A percentile compares a stretch with the other conserved stretches of the same genome.
These are phyloP conservation scores for Chaenocephalus aceratus DNA, from an alignment of 2,113 vertebrate genomes.

Conservation along the genomic window DNA sequence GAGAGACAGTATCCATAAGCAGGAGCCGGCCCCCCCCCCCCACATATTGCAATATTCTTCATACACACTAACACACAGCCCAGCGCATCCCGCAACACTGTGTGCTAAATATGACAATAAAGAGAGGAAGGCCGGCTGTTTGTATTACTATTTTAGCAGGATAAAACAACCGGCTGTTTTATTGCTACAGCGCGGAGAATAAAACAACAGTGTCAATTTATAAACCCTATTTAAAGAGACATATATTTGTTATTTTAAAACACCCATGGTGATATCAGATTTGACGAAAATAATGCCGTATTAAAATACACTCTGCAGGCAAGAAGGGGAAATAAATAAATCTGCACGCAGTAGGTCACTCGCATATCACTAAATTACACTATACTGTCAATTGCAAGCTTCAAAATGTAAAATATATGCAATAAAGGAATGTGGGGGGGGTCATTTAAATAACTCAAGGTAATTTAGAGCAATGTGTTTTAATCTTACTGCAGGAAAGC, in stretches of 20 bases:
- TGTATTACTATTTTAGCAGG: conserved; percentile 76
- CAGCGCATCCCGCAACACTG: conserved; percentile 59
- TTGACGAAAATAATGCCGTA: conserved; percentile 62
- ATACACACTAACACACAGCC: conserved; percentile 75
- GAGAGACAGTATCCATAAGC: conserved; percentile 84
- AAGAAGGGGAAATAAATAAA: conserved; percentile 60
- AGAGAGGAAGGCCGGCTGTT: conserved; percentile 62
- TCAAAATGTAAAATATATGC: conserved; percentile 71
- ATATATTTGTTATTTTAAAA: conserved; percentile 74
- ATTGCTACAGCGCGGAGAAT: conserved; percentile 63
- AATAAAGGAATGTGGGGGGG: conserved; percentile 60
- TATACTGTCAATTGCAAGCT: conserved; percentile 60
- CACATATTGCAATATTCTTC: conserved; percentile 84
- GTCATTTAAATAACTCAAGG: conserved; percentile 72
- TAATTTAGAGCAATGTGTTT: conserved; percentile 75
- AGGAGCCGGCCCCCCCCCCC: conserved; percentile 69
- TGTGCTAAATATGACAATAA: conserved; percentile 79
- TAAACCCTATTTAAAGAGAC: conserved; percentile 74
- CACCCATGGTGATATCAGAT: conserved; percentile 58
- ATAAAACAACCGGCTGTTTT: conserved; percentile 69
- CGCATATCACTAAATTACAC: conserved; percentile 62
- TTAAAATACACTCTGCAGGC: conserved; percentile 68
- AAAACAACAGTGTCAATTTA: conserved; percentile 72
- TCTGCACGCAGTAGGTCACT: conserved; percentile 62
- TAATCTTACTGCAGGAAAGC: conserved; percentile 68